Conservation (phyloP, 1,140 invertebrate species). For the Idris sp. region DNA sequence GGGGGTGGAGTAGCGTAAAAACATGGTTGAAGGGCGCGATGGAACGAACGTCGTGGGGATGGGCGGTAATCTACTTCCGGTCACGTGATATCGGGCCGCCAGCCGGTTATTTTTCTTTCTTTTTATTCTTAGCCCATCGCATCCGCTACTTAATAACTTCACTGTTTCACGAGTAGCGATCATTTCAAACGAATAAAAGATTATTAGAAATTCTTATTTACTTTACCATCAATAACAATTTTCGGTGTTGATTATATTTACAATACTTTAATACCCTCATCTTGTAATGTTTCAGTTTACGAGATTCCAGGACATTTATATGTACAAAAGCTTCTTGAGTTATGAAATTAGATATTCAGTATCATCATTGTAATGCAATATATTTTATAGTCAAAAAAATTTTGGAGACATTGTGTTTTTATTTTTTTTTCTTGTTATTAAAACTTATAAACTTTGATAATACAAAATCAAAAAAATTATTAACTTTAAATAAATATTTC, state of each 20-base stretch:
- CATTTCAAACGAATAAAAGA: constrained; percentile 56
- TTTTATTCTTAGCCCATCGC: constrained; percentile 78
- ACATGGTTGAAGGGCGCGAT: constrained; percentile 62
- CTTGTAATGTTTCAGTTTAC: neutral
- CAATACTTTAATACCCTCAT: neutral
- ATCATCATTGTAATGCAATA: too few relatives aligned
- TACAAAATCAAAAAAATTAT: too few relatives aligned
- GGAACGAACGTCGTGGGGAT: constrained; percentile 60
- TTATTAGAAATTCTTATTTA: constrained; percentile 51
- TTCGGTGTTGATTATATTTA: constrained; percentile 20
- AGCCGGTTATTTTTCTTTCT: constrained; percentile 78
- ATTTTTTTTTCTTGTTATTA: too few relatives aligned
- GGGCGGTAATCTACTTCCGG: constrained; percentile 74
- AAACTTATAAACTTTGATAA: too few relatives aligned
- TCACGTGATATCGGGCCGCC: constrained; percentile 76
- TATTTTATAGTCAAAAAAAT: too few relatives aligned
- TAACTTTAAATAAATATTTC: too few relatives aligned
- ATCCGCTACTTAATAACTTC: constrained; percentile 75
- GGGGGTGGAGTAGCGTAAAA: constrained; percentile 39
- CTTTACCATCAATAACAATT: constrained; percentile 30
- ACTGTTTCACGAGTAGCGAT: constrained; percentile 66
- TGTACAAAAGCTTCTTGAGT: too few relatives aligned
- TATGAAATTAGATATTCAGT: too few relatives aligned
- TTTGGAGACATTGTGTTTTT: too few relatives aligned
- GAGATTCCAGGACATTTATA: too few relatives aligned